Percentiles rank a stretch among this genome's conserved stretches.
Evolutionary conservation across 2,888 invertebrate species (phyloP).

Genomic region (Slavum lentiscoides): DNA sequence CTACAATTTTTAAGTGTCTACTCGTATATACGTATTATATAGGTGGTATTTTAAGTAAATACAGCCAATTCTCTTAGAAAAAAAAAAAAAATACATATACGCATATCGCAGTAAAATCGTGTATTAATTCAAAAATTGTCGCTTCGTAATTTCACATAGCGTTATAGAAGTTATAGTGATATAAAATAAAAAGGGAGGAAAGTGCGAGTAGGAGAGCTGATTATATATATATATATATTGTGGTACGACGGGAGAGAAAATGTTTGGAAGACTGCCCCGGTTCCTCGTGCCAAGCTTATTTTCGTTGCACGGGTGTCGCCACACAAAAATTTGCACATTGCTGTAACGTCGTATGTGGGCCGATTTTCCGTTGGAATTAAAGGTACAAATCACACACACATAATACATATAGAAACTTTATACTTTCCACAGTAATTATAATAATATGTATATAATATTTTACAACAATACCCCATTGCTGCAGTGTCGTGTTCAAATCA

Average conservation of each 20-base stretch:
- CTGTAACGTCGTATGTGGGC: not conserved
- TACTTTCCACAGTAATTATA: too few species aligned
- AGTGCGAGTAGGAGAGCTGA: not conserved
- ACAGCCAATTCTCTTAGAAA: too few species aligned
- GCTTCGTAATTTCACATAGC: not conserved
- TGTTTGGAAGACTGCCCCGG: constrained; percentile 33
- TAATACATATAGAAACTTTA: not conserved
- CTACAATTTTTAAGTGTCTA: too few species aligned
- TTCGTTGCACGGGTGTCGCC: constrained; percentile 40
- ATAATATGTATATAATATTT: too few species aligned
- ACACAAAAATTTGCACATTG: constrained; percentile 26
- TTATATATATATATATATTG: too few species aligned
- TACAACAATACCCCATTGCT: too few species aligned
- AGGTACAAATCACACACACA: not conserved
- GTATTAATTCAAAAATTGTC: not conserved
- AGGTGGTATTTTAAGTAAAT: too few species aligned
- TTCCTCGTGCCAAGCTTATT: constrained; percentile 45
- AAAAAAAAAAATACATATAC: too few species aligned
- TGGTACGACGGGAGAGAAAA: not conserved
- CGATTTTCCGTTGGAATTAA: constrained; percentile 17
- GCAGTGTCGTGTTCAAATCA: too few species aligned
- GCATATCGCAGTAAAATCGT: too few species aligned
- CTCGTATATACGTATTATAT: too few species aligned
- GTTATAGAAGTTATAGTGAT: not conserved
- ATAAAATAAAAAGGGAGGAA: not conserved